Conservation (phyloP, 2,888 invertebrate species). For the Acleris literana region DNA sequence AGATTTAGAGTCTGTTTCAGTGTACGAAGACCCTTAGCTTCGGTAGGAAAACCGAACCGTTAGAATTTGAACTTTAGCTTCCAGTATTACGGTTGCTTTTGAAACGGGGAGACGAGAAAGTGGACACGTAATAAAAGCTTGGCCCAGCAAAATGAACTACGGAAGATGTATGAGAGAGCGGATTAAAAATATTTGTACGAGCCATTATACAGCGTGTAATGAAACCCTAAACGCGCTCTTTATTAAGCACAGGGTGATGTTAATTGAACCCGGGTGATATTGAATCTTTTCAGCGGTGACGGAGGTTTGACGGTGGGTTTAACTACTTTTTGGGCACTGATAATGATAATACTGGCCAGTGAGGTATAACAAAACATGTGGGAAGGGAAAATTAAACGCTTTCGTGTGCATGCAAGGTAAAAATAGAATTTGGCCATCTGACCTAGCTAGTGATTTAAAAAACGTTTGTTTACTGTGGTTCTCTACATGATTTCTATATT, state of each 20-base stretch:
- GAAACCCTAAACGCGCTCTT: slow-evolving; percentile 76
- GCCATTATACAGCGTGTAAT: slow-evolving; percentile 82
- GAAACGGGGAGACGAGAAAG: slow-evolving; percentile 29
- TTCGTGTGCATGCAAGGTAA: no score
- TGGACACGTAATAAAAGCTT: slow-evolving; percentile 62
- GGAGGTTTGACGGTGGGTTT: slow-evolving; percentile 64
- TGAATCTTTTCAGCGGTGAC: slow-evolving; percentile 69
- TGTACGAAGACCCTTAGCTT: slow-evolving; percentile 9
- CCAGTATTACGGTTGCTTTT: slow-evolving; percentile 42
- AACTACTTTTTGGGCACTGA: slow-evolving; percentile 22
- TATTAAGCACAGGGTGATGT: slow-evolving; percentile 76
- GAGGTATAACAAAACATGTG: slow-evolving; percentile 12
- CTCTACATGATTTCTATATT: no score
- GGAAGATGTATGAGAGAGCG: slow-evolving; percentile 80
- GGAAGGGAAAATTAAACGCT: neutral
- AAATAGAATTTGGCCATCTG: no score
- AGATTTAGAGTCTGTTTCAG: slow-evolving; percentile 37
- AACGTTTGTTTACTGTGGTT: no score
- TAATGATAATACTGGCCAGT: slow-evolving; percentile 16
- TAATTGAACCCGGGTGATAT: slow-evolving; percentile 71
- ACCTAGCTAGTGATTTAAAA: no score
- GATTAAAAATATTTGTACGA: slow-evolving; percentile 83
- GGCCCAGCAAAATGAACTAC: slow-evolving; percentile 79
- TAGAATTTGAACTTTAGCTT: neutral
- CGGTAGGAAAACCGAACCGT: neutral